Evolutionary conservation across 2,797 vertebrate genomes (phyloP).

Genomic region (Poeciliopsis infans): DNA sequence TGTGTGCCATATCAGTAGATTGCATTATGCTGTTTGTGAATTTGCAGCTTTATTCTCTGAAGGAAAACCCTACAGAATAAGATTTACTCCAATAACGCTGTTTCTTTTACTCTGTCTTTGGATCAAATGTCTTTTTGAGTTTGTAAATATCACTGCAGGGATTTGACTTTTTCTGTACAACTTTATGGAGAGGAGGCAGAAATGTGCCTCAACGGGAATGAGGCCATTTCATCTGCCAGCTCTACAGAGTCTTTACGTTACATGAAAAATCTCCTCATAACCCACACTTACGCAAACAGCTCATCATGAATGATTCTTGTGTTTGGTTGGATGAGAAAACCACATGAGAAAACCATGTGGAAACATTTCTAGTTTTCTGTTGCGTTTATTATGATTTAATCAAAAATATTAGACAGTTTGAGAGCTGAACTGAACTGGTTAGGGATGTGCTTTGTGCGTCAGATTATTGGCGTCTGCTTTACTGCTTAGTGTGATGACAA

Average conservation of each 20-base stretch:
- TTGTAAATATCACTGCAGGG: background rate
- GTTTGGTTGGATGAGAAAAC: background rate
- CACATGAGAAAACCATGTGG: background rate
- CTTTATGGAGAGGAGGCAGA: background rate
- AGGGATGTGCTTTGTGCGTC: conserved; percentile 9
- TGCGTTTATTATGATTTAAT: background rate
- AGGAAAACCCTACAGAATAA: background rate
- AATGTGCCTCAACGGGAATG: conserved; percentile 2
- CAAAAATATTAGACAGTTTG: background rate
- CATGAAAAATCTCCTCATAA: conserved; percentile 2
- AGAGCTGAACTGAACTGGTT: background rate
- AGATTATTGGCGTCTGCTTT: conserved; percentile 27
- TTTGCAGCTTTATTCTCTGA: conserved; percentile 4
- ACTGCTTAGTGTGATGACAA: conserved; percentile 27
- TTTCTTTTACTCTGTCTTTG: background rate
- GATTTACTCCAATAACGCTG: background rate
- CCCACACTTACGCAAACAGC: background rate
- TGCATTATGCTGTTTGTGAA: background rate
- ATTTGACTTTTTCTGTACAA: background rate
- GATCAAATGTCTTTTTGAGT: conserved; percentile 5
- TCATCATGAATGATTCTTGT: background rate
- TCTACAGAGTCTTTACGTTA: conserved; percentile 11
- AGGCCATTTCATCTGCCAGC: conserved; percentile 2
- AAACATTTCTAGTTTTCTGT: background rate
- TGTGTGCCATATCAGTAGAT: background rate